Conservation (phyloP, 1,140 invertebrate species). For the Homarus americanus region DNA sequence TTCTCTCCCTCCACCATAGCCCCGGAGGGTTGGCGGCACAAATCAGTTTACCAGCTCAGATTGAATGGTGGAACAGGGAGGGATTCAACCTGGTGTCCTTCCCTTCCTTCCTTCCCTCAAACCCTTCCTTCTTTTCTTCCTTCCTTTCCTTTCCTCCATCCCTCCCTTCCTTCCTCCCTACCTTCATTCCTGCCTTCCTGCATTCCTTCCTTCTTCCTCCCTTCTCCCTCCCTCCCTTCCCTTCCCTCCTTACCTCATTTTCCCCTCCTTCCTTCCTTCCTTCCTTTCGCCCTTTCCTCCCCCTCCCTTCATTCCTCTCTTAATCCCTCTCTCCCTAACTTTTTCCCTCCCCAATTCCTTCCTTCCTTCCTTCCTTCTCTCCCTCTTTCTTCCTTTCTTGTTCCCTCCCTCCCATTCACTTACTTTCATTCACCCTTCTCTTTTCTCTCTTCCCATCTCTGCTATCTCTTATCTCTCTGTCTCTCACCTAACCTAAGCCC, state of each 20-base stretch:
- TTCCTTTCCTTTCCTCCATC: not conserved
- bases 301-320: no score
- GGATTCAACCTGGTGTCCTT: not conserved
- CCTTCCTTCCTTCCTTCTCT: not conserved
- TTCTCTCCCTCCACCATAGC: not conserved
- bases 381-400: not conserved
- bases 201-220: no score
- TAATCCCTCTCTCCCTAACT: not conserved
- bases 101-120: no score
- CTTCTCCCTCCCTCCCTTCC: no score
- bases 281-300: no score
- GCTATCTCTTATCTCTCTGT: no score
- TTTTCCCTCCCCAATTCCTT: not conserved
- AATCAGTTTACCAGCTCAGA: constrained; percentile 8
- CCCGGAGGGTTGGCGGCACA: not conserved
- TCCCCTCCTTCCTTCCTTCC: not conserved
- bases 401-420: no score
- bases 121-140: not conserved
- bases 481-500: no score
- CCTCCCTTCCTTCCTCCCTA: not conserved
- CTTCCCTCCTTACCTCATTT: no score
- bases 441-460: not conserved
- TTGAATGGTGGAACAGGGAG: not conserved
- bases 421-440: not conserved
- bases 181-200: no score